Base-by-base conservation (phyloP, 1,140 invertebrate species). In the Drosophila auraria region DNA sequence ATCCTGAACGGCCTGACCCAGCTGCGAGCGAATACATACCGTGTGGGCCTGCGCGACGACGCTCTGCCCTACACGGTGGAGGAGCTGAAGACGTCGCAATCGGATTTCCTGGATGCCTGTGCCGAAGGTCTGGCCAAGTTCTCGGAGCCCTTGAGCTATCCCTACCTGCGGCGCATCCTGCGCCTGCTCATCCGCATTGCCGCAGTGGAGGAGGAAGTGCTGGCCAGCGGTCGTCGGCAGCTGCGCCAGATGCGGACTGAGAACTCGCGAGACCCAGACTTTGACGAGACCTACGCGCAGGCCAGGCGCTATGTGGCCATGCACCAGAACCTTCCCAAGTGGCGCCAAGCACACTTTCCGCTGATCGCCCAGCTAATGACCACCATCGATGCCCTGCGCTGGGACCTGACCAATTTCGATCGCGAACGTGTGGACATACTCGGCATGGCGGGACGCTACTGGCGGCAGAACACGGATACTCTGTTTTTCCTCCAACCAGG, bases 331-430 rank as follows among this genome's bases (percentile, higher is more conserved):
- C 23, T 83, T 2, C 2, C 27, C 0, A 12, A 5, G 1, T 83
- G 71, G 61, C 76, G 81, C 2, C 2, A 11, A 3, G 30, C 3
- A 5, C 12, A 64, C 49, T 72, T 63, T 59, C 9, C 11, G 2
- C 47, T 83, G 0, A n/a, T 51, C 2, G 42, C 53, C 0, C 53
- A 83, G 57, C 6, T 83, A 2, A 49, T 83, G n/a, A 5, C 12
- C 6, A 42, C 53, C 40, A 63, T 83, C 50, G 81, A 83, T 44
- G 8, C 42, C 3, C 14, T 83, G 30, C 61, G 81, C 3, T 56
- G 50, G 36, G n/a, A 45, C 1, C 5, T 83, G 0, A 11, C 23
- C 5, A 20, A 11, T n/a, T 83, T 59, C 1, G 27, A 79, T 0
- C n/a, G 5, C 5, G 9, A 20, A 3, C 60, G 76, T 0, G 45